These are phyloP conservation scores for Cinclus mexicanus DNA, from an alignment of 2,113 vertebrate species.

Conservation along the genomic window DNA sequence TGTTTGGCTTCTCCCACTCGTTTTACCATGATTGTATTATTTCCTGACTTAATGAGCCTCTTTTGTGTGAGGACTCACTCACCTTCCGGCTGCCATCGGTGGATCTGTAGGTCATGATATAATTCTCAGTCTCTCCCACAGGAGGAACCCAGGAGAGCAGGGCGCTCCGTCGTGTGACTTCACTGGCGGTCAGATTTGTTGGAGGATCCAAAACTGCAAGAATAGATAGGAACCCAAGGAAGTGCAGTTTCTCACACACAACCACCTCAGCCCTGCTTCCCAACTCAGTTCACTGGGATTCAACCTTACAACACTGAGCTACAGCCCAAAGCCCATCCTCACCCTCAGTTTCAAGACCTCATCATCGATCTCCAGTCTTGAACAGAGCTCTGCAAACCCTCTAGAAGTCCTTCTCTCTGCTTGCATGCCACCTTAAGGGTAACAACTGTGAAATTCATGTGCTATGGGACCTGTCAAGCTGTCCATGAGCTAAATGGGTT, in stretches of 20 bases:
- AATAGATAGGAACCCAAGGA: not conserved
- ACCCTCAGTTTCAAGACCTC: not conserved
- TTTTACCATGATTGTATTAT: not conserved
- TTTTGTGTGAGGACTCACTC: slow-evolving; percentile 52
- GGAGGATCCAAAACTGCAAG: slow-evolving; percentile 90
- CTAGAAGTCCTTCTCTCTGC: not conserved
- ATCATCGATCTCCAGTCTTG: not conserved
- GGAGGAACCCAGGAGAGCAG: slow-evolving; percentile 94
- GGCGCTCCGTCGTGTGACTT: slow-evolving; percentile 90
- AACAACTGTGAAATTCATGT: not conserved
- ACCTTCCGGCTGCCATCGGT: slow-evolving; percentile 89
- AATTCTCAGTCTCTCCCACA: slow-evolving; percentile 90
- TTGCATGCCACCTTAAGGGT: not conserved
- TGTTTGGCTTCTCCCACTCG: not conserved
- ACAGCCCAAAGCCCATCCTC: not conserved
- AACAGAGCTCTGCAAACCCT: not conserved
- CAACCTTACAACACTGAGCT: not conserved
- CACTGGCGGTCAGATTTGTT: slow-evolving; percentile 89
- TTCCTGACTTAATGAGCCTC: not conserved
- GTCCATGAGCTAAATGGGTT: not conserved
- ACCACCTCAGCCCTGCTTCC: not conserved
- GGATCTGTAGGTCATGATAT: slow-evolving; percentile 92
- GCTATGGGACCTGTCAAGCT: not conserved
- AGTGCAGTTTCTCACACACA: not conserved
- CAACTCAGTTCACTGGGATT: not conserved